Base-by-base conservation (phyloP, 2,113 vertebrate genomes). In the Gymnogyps californianus region DNA sequence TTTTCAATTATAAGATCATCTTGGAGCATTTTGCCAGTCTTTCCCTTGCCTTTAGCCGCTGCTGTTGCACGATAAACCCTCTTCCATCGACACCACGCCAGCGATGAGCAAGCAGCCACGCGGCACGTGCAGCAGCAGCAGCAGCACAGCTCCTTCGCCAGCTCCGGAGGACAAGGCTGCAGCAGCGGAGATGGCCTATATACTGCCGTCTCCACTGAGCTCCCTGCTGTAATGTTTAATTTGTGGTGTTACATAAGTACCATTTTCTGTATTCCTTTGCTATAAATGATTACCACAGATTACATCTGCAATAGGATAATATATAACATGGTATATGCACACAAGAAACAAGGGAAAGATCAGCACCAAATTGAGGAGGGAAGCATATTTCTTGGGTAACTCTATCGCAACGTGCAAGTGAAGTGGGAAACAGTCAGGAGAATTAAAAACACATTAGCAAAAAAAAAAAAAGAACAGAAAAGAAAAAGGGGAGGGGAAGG, bases 241-340 rank as follows among this genome's bases (percentile, higher is more conserved):
- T 71, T 40, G 18, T 29, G 52, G 20, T 26, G 46, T 94, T 90
- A 90, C 11, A 1, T 66, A 95, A 92, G 83, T 1, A 38, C 28
- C 55, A 21, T 14, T 71, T 78, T 34, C 61, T 34, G 47, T 16
- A 51, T 3, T 70, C 71, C 79, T 61, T 44, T 1, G 0, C 79
- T 20, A 14, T n/a, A 40, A 76, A 26, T 7, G 20, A 75, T 76
- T 49, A 57, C 24, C 87, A 24, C 0, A 4, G 57, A 58, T 83
- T 54, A 70, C 57, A 51, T 11, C 70, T 67, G 67, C 32, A 29
- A 25, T 2, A 38, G 54, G 75, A 11, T 14, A 34, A 6, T 8
- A 42, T 4, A 2, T 3, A 31, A 7, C 8, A 2, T 4, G 11
- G 19, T 2, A 8, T 2, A 44, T 29, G 32, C 10, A 34, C 13